Evolutionary conservation across 1,140 invertebrate species (phyloP).

Genomic region (Cyclargus thomasi): DNA sequence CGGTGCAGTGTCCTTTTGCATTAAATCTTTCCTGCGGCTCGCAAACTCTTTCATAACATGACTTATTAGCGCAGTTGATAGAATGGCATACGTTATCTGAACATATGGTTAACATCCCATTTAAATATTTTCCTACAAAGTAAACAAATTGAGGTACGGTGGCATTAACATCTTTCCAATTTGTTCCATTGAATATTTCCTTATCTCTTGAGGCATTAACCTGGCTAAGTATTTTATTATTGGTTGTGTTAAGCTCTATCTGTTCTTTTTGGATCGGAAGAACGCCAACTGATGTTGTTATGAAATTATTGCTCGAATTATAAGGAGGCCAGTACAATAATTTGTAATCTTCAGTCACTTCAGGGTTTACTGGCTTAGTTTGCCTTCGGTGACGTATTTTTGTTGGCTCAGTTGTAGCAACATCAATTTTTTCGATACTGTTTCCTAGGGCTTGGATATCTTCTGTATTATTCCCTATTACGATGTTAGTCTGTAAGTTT

Average conservation of each 20-base stretch:
- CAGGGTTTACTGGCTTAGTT: conserved; percentile 20
- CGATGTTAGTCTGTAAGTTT: conserved; percentile 37
- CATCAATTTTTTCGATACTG: conserved; percentile 48
- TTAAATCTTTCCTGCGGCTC: conserved; percentile 47
- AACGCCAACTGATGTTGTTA: background rate
- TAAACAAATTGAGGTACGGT: conserved; percentile 53
- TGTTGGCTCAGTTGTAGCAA: background rate
- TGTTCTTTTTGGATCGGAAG: conserved; percentile 38
- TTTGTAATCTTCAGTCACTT: conserved; percentile 29
- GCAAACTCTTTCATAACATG: conserved; percentile 55
- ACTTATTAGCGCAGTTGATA: conserved; percentile 56
- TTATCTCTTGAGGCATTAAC: conserved; percentile 44
- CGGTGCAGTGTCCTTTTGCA: conserved; percentile 52
- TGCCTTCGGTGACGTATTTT: conserved; percentile 29
- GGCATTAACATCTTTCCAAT: conserved; percentile 59
- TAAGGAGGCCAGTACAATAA: conserved; percentile 53
- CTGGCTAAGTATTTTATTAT: conserved; percentile 43
- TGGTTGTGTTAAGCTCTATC: conserved; percentile 46
- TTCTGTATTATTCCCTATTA: conserved; percentile 34
- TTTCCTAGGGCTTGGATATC: conserved; percentile 45
- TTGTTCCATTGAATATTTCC: conserved; percentile 56
- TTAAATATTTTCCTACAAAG: conserved; percentile 61
- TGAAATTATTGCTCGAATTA: background rate
- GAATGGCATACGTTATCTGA: conserved; percentile 57
- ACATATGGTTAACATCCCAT: conserved; percentile 59